Evolutionary conservation across 2,113 vertebrate species (phyloP), one percentile per base, ranked within the genome.

Genomic region (Electrona antarctica): DNA sequence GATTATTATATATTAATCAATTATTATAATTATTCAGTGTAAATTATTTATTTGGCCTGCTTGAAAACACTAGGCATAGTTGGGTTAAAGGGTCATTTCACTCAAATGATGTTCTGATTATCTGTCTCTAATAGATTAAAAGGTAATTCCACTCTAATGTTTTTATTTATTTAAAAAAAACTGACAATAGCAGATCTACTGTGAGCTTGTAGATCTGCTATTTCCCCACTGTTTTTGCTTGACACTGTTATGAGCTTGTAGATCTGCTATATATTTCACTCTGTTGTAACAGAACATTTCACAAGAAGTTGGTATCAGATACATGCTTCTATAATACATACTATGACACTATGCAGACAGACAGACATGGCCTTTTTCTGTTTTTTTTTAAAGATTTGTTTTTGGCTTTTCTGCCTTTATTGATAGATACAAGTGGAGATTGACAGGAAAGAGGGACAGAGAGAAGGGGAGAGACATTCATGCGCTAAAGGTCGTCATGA

Each of bases 41-140:
- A 12, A 8, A 47, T 2, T 6, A 41, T 41, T 41, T 41, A 10
- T 48, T 11, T 12, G 0, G 0, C 7, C 3, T 55, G 1, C 4
- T 33, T 28, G 51, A 9, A 52, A 58, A 47, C 0, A 21, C 21
- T 21, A n/a, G 21, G 49, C 2, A 0, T 0, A 10, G 0, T 21
- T 21, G 54, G 50, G 64, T 78, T 73, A 69, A 78, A 78, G 70
- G 64, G 64, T 64, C 55, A 73, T 21, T 60, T 11, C 48, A 41
- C 9, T n/a, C 13, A 6, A 13, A 54, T 54, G 12, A 41, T 41
- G 33, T 41, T 41, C 33, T 41, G 33, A 3, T 2, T 41, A 6
- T 41, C 33, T 21, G 21, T 21, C 21, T 21, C 1, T 21, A 21
- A 21, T 21, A 21, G 21, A 21, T 21, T 21, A 21, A 21, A 21